These are phyloP conservation scores for Prinia subflava DNA, from an alignment of 2,113 vertebrate genomes.

Conservation along the genomic window DNA sequence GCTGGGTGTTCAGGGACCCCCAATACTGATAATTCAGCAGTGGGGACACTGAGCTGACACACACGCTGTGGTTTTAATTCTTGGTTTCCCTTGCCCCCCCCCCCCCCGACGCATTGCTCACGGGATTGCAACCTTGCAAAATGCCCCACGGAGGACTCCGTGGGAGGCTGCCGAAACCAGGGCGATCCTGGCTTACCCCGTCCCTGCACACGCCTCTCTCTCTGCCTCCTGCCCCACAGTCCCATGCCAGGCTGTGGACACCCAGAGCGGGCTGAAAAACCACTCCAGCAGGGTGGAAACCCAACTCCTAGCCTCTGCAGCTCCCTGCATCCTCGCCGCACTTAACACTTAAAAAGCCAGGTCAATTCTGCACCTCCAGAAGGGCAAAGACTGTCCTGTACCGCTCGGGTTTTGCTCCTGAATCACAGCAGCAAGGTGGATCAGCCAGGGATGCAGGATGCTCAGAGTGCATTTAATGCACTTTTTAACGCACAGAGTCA, in stretches of 20 bases:
- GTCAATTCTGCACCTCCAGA: neutral
- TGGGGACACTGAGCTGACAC: neutral
- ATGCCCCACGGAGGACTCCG: neutral
- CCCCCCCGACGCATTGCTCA: neutral
- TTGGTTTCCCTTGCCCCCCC: neutral
- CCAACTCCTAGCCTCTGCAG: neutral
- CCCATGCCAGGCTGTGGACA: neutral
- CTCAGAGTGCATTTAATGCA: neutral
- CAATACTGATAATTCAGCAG: neutral
- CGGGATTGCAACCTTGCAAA: neutral
- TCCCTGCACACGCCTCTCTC: neutral
- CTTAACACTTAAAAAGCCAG: too few species aligned
- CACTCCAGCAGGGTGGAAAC: neutral
- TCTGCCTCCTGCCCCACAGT: neutral
- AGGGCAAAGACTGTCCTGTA: too few species aligned
- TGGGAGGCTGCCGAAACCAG: neutral
- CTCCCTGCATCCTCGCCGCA: neutral
- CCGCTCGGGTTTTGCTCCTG: rapidly evolving
- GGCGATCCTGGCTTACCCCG: neutral
- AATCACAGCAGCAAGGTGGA: rapidly evolving
- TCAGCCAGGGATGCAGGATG: neutral
- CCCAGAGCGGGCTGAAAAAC: neutral
- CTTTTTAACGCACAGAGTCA: rapidly evolving
- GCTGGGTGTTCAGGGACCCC: rapidly evolving
- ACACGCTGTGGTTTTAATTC: neutral